Evolutionary conservation across 2,888 invertebrate genomes (phyloP).

Genomic region (Linnaemya tessellans): DNA sequence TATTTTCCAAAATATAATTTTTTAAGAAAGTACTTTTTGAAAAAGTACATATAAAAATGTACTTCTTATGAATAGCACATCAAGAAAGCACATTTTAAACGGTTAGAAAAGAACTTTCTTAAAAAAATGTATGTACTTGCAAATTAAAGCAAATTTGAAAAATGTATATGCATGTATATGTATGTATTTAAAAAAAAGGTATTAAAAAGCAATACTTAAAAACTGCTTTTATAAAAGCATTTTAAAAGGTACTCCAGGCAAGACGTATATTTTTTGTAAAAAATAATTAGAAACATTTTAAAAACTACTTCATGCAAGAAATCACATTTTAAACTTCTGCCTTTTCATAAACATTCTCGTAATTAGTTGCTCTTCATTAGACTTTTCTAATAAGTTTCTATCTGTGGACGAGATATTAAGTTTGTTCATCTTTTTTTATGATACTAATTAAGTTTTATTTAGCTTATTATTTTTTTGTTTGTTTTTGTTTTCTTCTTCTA

Average conservation of each 20-base stretch:
- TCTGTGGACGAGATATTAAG: not conserved
- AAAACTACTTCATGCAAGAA: not conserved
- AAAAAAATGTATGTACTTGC: too few species aligned
- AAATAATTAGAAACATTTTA: not conserved
- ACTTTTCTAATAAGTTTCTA: not conserved
- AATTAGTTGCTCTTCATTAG: not conserved
- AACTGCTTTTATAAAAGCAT: too few species aligned
- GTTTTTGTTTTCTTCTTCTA: not conserved
- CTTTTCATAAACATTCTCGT: not conserved
- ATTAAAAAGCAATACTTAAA: too few species aligned
- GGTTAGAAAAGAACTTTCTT: too few species aligned
- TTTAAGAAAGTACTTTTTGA: too few species aligned
- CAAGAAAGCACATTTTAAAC: not conserved
- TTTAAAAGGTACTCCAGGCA: too few species aligned
- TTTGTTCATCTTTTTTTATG: not conserved
- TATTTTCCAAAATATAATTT: too few species aligned
- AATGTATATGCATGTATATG: too few species aligned
- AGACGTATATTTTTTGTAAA: too few species aligned
- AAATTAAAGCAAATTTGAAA: too few species aligned
- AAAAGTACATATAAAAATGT: too few species aligned
- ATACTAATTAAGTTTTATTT: slow-evolving; percentile 1
- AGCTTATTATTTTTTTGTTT: not conserved
- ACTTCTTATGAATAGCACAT: not conserved
- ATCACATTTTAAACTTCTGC: not conserved
- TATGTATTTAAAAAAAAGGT: too few species aligned